Evolutionary conservation across 2,888 invertebrate species (phyloP).

Genomic region (Spisula subtruncata): DNA sequence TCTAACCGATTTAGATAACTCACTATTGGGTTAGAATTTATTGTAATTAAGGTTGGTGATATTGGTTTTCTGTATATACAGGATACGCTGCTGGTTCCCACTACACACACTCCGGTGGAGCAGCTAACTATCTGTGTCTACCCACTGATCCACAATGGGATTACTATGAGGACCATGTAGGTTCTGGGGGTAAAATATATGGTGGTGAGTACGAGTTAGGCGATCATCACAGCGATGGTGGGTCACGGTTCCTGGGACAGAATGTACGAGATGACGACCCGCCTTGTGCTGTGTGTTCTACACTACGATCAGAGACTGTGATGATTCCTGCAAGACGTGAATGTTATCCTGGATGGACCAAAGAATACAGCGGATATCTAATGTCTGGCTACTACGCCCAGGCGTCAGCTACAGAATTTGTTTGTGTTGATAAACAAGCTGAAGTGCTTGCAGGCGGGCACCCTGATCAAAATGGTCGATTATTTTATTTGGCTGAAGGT

Average conservation of each 20-base stretch:
- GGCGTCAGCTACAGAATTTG: slow-evolving; percentile 7
- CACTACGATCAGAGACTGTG: slow-evolving; percentile 5
- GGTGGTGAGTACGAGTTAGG: slow-evolving; percentile 45
- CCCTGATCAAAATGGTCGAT: background rate
- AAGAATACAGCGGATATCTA: slow-evolving; percentile 42
- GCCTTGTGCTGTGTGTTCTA: slow-evolving; percentile 40
- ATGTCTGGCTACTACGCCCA: slow-evolving; percentile 6
- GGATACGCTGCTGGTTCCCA: slow-evolving; percentile 40
- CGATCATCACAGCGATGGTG: slow-evolving; percentile 30
- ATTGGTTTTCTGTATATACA: background rate
- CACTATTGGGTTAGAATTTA: too few species aligned
- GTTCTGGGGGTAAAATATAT: slow-evolving; percentile 1
- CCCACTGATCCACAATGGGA: background rate
- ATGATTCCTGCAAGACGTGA: slow-evolving; percentile 42
- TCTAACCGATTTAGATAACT: too few species aligned
- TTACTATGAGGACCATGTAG: background rate
- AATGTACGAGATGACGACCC: slow-evolving; percentile 33
- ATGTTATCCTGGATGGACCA: slow-evolving; percentile 47
- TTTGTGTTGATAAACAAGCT: slow-evolving; percentile 30
- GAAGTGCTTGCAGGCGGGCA: slow-evolving; percentile 27
- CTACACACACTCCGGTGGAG: slow-evolving; percentile 22
- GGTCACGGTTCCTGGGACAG: slow-evolving; percentile 11
- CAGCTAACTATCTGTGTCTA: slow-evolving; percentile 36
- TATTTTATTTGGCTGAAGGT: slow-evolving; percentile 35
- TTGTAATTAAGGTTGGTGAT: too few species aligned